Base-by-base conservation (phyloP, 2,888 invertebrate genomes). In the Chrysotoxum bicinctum region DNA sequence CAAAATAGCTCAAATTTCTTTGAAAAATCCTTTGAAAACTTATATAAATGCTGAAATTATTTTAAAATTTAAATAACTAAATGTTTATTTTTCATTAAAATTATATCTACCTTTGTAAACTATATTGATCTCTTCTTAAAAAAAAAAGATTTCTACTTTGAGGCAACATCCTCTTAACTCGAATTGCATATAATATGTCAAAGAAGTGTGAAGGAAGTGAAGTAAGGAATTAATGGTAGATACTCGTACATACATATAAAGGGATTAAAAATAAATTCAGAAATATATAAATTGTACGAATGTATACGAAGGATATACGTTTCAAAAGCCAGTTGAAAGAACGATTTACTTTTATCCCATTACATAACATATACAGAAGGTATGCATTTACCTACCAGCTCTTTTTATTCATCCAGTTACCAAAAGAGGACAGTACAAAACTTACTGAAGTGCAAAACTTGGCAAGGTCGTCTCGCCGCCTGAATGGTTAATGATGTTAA, bases 401-500 rank as follows among this genome's bases (percentile, higher is more conserved):
- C n/a, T 56, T 35, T 56, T 19, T 52, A 16, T 35, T 19, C 10
- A 5, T 14, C 32, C 9, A 54, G 30, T 23, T 23, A 50, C 23
- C 35, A 9, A 21, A 56, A 56, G 35, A 56, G 19, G 14, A 56
- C 19, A 16, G 30, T 30, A 16, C 32, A 32, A 54, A 8, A 50
- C 2, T 6, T 12, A 35, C 16, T 56, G 1, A 35, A 56, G 19
- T 56, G 32, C 0, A 35, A 35, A 56, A 21, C 2, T 6, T 30
- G 16, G 2, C 35, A 56, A 35, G 19, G 35, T 19, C 19, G 56
- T 12, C 21, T 21, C 14, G 14, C 19, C 56, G 19, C 32, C 21
- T 56, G 56, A 32, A 56, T 56, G 19, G 32, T 35, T 56, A 56
- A 56, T 56, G 56, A 35, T 32, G 14, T 35, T 35, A 21, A 56